phyloP scores from a whole-genome alignment of 2,797 vertebrate species.

The Bucorvus abyssinicus region DNA sequence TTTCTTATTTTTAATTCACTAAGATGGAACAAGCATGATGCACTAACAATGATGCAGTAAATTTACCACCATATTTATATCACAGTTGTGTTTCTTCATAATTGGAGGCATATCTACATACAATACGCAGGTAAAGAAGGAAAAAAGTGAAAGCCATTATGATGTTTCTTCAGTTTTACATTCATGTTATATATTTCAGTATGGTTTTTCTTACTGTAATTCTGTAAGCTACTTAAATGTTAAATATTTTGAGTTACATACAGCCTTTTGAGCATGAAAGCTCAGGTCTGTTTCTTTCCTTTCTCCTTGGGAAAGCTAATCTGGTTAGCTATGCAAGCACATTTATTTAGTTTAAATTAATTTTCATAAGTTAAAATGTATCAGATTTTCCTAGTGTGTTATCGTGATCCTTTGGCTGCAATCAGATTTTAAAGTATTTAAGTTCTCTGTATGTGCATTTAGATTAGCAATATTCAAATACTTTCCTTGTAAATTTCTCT shows the following conservation, averaged over 20 bases:
- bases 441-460: neutral
- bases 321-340: neutral
- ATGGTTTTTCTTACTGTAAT: neutral
- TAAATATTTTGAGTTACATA: neutral
- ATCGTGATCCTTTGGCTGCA: neutral
- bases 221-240: neutral
- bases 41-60: neutral
- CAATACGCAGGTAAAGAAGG: neutral
- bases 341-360: neutral
- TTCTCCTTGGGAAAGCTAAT: neutral
- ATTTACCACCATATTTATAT: neutral
- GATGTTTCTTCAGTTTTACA: neutral
- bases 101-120: neutral
- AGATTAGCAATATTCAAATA: neutral
- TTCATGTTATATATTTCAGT: neutral
- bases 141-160: neutral
- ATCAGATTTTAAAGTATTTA: neutral
- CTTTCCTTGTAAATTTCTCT: neutral
- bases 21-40: neutral
- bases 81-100: neutral
- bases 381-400: neutral
- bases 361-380: neutral
- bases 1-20: neutral
- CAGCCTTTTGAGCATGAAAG: neutral
- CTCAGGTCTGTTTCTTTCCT: neutral